These are phyloP conservation scores for Strigops habroptila DNA, from an alignment of 2,113 vertebrate genomes.

Conservation along the genomic window DNA sequence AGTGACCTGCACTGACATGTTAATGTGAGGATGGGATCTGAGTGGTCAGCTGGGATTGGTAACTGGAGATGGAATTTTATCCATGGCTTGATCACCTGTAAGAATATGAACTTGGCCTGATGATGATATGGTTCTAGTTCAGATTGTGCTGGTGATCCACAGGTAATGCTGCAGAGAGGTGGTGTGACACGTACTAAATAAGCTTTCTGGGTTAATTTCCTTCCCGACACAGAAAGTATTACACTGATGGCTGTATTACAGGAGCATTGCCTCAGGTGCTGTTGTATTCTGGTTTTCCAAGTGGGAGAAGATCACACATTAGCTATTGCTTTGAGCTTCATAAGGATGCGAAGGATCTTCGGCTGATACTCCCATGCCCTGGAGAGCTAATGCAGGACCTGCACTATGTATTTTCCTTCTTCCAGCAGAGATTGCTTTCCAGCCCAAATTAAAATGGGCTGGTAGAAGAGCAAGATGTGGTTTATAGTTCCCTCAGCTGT, in stretches of 20 bases:
- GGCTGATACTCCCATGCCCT: fast-evolving
- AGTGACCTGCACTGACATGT: background rate
- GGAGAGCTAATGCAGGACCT: background rate
- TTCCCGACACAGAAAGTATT: background rate
- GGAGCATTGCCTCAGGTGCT: background rate
- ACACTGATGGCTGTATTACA: fast-evolving
- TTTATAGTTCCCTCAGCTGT: slow-evolving; percentile 24
- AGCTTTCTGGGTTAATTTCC: background rate
- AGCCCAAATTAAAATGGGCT: background rate
- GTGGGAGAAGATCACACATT: background rate
- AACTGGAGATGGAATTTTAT: background rate
- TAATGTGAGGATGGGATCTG: background rate
- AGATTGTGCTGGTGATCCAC: fast-evolving
- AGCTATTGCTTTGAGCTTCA: fast-evolving
- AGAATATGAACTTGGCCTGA: background rate
- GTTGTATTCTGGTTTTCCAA: background rate
- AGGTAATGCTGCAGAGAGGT: fast-evolving
- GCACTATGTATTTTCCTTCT: background rate
- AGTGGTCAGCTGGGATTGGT: background rate
- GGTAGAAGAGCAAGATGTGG: background rate
- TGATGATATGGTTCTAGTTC: fast-evolving
- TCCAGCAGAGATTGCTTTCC: background rate
- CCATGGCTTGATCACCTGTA: background rate
- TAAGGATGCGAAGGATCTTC: background rate
- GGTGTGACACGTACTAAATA: fast-evolving